A percentile compares a stretch with the other conserved stretches of the same genome.
Evolutionary conservation across 2,888 invertebrate species (phyloP).

Genomic region (Euproctis similis): DNA sequence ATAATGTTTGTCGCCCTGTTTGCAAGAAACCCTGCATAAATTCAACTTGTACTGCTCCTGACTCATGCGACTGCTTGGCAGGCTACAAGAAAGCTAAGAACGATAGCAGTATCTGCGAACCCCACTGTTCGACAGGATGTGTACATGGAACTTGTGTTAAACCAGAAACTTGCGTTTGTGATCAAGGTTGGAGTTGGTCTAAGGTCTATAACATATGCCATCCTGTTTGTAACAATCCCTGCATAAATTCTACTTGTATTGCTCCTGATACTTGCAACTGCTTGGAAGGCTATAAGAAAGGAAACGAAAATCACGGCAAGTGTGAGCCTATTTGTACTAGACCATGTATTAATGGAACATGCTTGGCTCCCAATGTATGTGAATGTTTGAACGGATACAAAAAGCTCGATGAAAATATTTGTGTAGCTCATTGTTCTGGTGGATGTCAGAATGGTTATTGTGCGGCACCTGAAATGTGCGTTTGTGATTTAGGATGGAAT

Average conservation of each 20-base stretch:
- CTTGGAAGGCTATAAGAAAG: slow-evolving; percentile 2
- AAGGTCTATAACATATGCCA: not conserved
- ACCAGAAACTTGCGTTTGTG: slow-evolving; percentile 2
- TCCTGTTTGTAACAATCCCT: too few relatives aligned
- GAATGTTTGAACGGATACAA: slow-evolving; percentile 40
- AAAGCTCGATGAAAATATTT: not conserved
- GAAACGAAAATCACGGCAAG: not conserved
- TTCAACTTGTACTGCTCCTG: slow-evolving; percentile 4
- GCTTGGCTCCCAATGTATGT: slow-evolving; percentile 63
- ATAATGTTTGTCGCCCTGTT: slow-evolving; percentile 3
- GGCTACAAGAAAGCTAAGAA: slow-evolving; percentile 1
- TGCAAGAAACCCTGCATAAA: slow-evolving; percentile 2
- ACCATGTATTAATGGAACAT: slow-evolving; percentile 61
- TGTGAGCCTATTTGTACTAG: slow-evolving; percentile 37
- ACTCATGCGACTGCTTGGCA: slow-evolving; percentile 8
- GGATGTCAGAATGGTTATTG: slow-evolving; percentile 6
- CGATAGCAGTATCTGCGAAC: not conserved
- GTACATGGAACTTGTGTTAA: slow-evolving; percentile 2
- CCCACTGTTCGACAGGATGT: slow-evolving; percentile 3
- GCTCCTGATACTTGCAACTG: slow-evolving; percentile 8
- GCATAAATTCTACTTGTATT: slow-evolving; percentile 4
- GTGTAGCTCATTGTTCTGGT: slow-evolving; percentile 2
- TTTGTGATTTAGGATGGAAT: slow-evolving; percentile 2
- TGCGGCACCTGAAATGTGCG: slow-evolving; percentile 5
- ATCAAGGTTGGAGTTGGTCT: not conserved